These are phyloP conservation scores for Cephus runcator DNA, from an alignment of 2,888 invertebrate species.

Conservation along the genomic window DNA sequence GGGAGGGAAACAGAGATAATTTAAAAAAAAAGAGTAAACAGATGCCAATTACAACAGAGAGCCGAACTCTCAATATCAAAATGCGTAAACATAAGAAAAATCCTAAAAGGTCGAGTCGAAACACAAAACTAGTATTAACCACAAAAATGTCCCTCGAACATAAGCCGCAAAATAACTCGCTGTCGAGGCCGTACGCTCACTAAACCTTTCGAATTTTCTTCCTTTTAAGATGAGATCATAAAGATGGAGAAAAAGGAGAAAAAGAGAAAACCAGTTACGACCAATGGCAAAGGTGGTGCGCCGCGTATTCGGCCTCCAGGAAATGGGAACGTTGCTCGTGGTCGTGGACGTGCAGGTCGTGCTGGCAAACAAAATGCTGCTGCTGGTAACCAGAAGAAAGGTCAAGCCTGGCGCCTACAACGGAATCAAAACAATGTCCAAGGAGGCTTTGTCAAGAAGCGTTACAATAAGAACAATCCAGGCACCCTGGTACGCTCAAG, in stretches of 20 bases:
- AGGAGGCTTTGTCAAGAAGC: conserved; percentile 51
- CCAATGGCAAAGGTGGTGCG: conserved; percentile 41
- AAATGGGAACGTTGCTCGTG: conserved; percentile 21
- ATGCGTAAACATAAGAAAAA: not conserved
- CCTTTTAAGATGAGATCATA: conserved; percentile 65
- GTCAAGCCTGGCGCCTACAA: conserved; percentile 19
- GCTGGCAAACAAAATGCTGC: conserved; percentile 19
- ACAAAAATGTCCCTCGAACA: not conserved
- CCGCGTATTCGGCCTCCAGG: conserved; percentile 7
- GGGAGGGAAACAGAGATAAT: not conserved
- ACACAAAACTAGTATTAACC: not conserved
- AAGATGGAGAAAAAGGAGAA: conserved; percentile 63
- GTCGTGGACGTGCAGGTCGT: conserved; percentile 27
- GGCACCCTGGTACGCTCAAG: conserved; percentile 43
- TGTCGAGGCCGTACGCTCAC: conserved; percentile 49
- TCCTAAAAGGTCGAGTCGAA: not conserved
- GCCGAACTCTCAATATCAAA: not conserved
- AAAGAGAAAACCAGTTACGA: conserved; percentile 53
- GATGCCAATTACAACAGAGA: not conserved
- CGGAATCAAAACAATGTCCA: conserved; percentile 37
- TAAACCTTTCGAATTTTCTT: conserved; percentile 55
- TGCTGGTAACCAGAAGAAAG: conserved; percentile 1
- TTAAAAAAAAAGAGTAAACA: not conserved
- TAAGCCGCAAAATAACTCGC: conserved; percentile 24
- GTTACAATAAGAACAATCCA: conserved; percentile 43